phyloP scores from a whole-genome alignment of 1,140 invertebrate genomes.

The Caenorhabditis elegans region DNA sequence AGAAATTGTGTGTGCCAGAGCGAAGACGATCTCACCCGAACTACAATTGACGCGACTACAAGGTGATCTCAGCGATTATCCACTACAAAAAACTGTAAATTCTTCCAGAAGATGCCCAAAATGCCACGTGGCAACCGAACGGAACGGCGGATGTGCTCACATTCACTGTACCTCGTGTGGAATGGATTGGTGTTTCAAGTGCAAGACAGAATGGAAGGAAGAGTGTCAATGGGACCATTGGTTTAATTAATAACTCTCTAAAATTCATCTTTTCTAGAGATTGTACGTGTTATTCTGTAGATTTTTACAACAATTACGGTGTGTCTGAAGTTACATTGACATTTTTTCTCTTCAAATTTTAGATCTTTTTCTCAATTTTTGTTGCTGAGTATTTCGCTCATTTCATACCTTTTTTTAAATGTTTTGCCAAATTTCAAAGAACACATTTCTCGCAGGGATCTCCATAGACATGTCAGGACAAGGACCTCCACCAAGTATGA shows the following conservation, averaged over 20 bases:
- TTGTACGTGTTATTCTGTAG: not conserved
- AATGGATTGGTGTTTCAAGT: constrained; percentile 47
- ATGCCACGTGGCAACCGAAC: constrained; percentile 35
- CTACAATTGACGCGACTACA: constrained; percentile 30
- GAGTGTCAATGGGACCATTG: constrained; percentile 53
- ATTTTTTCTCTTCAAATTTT: no score
- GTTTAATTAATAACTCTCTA: constrained; percentile 14
- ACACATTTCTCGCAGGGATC: no score
- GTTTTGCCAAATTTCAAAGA: no score
- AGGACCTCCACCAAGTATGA: not conserved
- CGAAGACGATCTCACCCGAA: not conserved
- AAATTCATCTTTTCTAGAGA: not conserved
- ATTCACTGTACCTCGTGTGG: constrained; percentile 49
- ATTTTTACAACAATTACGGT: no score
- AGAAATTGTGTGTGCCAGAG: constrained; percentile 8
- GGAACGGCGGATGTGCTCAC: constrained; percentile 44
- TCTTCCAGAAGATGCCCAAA: constrained; percentile 35
- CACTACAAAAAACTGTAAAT: no score
- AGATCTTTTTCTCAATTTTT: no score
- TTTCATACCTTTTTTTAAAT: no score
- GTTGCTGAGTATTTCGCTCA: no score
- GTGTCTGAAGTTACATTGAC: no score
- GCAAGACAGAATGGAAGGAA: constrained; percentile 41
- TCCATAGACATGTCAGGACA: not conserved
- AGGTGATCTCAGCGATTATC: not conserved